Evolutionary conservation across 2,797 vertebrate species (phyloP).

Genomic region (Peromyscus aztecus): DNA sequence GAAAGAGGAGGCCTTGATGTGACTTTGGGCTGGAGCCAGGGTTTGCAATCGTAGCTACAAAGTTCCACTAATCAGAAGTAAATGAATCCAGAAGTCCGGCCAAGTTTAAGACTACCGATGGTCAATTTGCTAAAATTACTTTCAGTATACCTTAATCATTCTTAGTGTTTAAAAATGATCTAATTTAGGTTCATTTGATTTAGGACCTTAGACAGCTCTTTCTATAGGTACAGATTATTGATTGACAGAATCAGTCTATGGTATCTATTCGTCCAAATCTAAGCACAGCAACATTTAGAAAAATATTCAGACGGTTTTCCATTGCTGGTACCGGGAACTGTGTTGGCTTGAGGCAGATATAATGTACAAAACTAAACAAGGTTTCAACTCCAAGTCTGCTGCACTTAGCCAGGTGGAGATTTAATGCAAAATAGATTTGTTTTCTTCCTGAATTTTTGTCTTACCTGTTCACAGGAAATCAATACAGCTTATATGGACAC

Average conservation of each 20-base stretch:
- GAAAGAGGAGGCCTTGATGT: neutral
- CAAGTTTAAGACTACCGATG: neutral
- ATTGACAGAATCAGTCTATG: neutral
- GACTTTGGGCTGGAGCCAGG: neutral
- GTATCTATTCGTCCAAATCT: neutral
- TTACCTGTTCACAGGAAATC: slow-evolving; percentile 35
- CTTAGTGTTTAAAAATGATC: neutral
- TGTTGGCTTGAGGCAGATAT: neutral
- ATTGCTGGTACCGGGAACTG: neutral
- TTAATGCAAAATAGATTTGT: neutral
- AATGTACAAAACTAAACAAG: neutral
- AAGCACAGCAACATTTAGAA: neutral
- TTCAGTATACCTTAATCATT: neutral
- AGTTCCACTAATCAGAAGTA: neutral
- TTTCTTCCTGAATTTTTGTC: slow-evolving; percentile 29
- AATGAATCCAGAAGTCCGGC: slow-evolving; percentile 34
- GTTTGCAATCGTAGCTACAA: neutral
- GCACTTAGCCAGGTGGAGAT: neutral
- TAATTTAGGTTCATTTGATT: slow-evolving; percentile 37
- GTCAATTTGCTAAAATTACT: slow-evolving; percentile 7
- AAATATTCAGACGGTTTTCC: neutral
- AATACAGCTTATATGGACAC: neutral
- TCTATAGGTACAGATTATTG: neutral
- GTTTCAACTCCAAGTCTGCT: neutral
- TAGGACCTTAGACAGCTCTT: slow-evolving; percentile 7